Base-by-base conservation (phyloP, 2,113 vertebrate genomes). In the Furnarius figulus region DNA sequence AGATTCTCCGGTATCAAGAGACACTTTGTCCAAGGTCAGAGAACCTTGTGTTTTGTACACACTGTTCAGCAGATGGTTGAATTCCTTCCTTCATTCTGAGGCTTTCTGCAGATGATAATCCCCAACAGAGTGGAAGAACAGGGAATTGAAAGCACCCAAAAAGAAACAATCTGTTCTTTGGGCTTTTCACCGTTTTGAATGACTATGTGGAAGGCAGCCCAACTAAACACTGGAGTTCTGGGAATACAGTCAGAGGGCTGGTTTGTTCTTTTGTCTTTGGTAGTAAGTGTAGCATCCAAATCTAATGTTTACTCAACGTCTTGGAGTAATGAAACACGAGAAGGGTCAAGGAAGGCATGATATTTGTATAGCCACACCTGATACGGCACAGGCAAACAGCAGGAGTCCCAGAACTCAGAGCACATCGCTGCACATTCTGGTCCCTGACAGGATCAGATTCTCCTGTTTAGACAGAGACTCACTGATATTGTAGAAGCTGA, bases 391-490 rank as follows among this genome's bases (percentile, higher is more conserved):
- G 0, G 20, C 79, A 90, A 82, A 76, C 22, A 76, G 24, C 1
- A 2, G 5, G 3, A 17, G 35, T n/a, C 16, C 31, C 63, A 66
- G 46, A 40, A 55, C 53, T 46, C 72, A 63, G 49, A 72, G n/a
- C 1, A 1, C 12, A 50, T 63, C 0, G 0, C 17, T 88, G 22
- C 14, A 5, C 2, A 0, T 47, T 66, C 79, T 39, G 39, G 22
- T 21, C 30, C 50, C 25, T 33, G 19, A 24, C 23, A 55, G 7
- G 16, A 55, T 89, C 27, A 23, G 27, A 71, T 15, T 16, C 30
- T 71, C 39, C 35, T 52, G 14, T 33, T 84, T 22, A 46, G 44
- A 53, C 16, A 53, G 4, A 47, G 8, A 6, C 14, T 3, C 18
- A 80, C 10, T 5, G 58, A 20, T 58, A 47, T 24, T 74, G 84